Evolutionary conservation across 2,888 invertebrate species (phyloP), one percentile per base, ranked within the genome.

Genomic region (Camptogramma bilineatum): DNA sequence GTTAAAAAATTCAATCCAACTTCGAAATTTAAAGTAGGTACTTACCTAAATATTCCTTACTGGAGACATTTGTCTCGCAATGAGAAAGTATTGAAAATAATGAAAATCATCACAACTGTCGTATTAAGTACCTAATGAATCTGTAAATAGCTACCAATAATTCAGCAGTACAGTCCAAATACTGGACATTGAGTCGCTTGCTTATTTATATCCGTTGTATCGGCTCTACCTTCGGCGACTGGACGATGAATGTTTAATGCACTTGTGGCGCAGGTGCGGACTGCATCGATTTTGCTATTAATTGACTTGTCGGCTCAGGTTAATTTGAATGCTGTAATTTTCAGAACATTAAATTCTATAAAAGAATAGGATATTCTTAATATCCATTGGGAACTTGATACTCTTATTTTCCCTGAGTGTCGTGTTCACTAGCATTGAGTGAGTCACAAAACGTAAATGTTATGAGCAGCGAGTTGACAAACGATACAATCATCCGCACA

Each of bases 251-350:
- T 58, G 28, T 50, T 54, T 42, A 31, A 63, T 59, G 42, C 21
- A 58, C 21, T 19, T 16, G 48, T 5, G 44, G 34, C 52, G 58
- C 53, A 53, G 47, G 62, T 48, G 62, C 58, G 31, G 28, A 28
- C 44, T 44, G 31, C 42, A 28, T 63, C 53, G 53, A 63, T 63
- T 48, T 46, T 47, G 24, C 55, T 46, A n/a, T 56, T 19, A 48
- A 34, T 50, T 61, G 0, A 50, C 34, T 56, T 10, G n/a, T 21
- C 9, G 21, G 5, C 42, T 19, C 19, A 4, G 4, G 16, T 19
- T 46, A 0, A 13, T 34, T 19, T 9, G 28, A n/a, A n/a, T 55
- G 2, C 44, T 24, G n/a, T 10, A 42, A 4, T 17, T 34, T 10
- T 0, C 1, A 34, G 3, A 34, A 2, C 10, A 34, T 34, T 34